Percentiles rank a stretch among this genome's conserved stretches.
phyloP scores from a whole-genome alignment of 2,797 vertebrate genomes.

The Darevskia nairensis region DNA sequence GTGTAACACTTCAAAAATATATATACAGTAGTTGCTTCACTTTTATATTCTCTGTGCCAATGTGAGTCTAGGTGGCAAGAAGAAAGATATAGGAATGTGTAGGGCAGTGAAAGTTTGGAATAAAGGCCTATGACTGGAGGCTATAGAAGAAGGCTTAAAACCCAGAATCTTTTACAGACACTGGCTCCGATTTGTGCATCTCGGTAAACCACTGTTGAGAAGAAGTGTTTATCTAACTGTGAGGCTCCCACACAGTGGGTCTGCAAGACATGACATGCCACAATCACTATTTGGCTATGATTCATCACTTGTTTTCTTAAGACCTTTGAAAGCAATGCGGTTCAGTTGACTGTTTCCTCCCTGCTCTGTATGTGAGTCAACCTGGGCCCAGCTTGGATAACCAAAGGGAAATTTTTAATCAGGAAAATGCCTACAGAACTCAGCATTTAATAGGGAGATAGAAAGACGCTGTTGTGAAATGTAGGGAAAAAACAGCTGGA shows the following conservation, averaged over 20 bases:
- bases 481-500: neutral
- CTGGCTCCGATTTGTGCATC: no score
- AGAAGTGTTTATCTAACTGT: neutral
- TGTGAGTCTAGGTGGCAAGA: no score
- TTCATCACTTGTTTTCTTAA: neutral
- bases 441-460: neutral
- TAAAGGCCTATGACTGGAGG: no score
- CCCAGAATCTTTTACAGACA: no score
- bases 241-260: neutral
- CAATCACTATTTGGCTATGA: neutral
- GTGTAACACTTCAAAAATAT: no score
- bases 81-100: no score
- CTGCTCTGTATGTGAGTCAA: constrained; percentile 16
- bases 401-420: neutral
- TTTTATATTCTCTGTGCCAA: no score
- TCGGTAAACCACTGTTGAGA: no score
- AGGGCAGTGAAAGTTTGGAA: no score
- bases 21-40: no score
- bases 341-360: neutral
- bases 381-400: neutral
- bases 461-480: neutral
- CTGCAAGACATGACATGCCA: neutral
- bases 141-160: no score
- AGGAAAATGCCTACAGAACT: neutral
- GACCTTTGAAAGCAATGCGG: neutral